Percentiles rank a stretch among this genome's conserved stretches.
These are phyloP conservation scores for Hiodon tergisus DNA, from an alignment of 2,113 vertebrate genomes.

Conservation along the genomic window DNA sequence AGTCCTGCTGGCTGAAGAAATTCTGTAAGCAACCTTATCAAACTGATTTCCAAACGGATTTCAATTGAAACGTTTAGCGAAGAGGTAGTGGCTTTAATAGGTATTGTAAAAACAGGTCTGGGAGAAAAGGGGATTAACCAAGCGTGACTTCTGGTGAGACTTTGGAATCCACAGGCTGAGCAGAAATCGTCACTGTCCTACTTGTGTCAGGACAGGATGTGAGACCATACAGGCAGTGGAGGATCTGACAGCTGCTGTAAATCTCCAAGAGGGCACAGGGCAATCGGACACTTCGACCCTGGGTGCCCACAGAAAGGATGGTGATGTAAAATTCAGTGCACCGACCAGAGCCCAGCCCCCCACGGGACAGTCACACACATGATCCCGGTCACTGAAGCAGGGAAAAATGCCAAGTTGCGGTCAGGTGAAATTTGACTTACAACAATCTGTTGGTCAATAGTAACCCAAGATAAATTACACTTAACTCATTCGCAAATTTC, in stretches of 20 bases:
- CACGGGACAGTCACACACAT: too few relatives aligned
- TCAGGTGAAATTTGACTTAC: too few relatives aligned
- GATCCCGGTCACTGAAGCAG: too few relatives aligned
- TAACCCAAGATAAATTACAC: too few relatives aligned
- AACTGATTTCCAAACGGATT: too few relatives aligned
- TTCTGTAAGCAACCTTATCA: background rate
- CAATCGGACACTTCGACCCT: slow-evolving; percentile 15
- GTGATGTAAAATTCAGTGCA: background rate
- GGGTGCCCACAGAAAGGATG: slow-evolving; percentile 6
- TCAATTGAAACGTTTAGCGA: too few relatives aligned
- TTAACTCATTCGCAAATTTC: too few relatives aligned
- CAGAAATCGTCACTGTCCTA: slow-evolving; percentile 30
- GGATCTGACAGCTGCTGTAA: slow-evolving; percentile 50
- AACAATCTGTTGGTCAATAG: too few relatives aligned
- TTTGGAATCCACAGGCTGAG: slow-evolving; percentile 1
- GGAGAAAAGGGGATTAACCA: background rate
- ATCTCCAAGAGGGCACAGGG: slow-evolving; percentile 33
- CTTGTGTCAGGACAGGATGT: slow-evolving; percentile 26
- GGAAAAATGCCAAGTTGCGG: too few relatives aligned
- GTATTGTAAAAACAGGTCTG: background rate
- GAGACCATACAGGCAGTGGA: slow-evolving; percentile 36
- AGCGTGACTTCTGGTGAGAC: slow-evolving; percentile 2
- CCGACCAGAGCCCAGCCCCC: background rate
- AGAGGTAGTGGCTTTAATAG: too few relatives aligned
- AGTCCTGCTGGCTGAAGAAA: background rate